These are phyloP conservation scores for Sphaerolaimus hirsutus DNA, from an alignment of 2,888 invertebrate genomes.

Conservation along the genomic window DNA sequence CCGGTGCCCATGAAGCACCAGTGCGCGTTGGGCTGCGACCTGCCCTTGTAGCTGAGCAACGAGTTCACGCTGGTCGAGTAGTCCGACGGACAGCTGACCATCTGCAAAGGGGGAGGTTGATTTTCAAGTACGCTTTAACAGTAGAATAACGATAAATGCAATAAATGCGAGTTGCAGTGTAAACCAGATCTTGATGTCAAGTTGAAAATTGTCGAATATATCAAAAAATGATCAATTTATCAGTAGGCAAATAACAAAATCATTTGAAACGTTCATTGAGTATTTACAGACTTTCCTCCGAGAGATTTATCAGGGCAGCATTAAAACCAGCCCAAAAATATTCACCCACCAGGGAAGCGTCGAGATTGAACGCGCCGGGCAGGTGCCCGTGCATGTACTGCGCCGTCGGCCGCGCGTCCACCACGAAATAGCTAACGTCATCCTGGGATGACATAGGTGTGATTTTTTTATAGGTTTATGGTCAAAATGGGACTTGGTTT, in stretches of 20 bases:
- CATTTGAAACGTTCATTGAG: no score
- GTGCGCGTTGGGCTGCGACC: slow-evolving; percentile 46
- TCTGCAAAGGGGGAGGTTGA: slow-evolving; percentile 30
- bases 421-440: slow-evolving; percentile 61
- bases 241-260: no score
- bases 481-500: no score
- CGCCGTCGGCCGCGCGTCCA: slow-evolving; percentile 83
- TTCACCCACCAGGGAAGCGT: slow-evolving; percentile 55
- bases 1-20: slow-evolving; percentile 58
- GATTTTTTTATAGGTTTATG: no score
- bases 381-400: slow-evolving; percentile 91
- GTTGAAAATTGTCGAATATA: no score
- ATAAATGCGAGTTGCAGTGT: no score
- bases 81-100: slow-evolving; percentile 81
- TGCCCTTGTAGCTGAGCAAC: slow-evolving; percentile 49
- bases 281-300: no score
- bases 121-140: neutral
- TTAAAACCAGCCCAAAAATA: neutral
- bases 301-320: neutral
- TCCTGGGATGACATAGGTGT: no score
- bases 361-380: slow-evolving; percentile 86
- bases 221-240: no score
- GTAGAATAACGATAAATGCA: no score
- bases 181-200: no score
- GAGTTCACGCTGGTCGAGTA: slow-evolving; percentile 83